phyloP scores from a whole-genome alignment of 2,797 vertebrate species.

The Amazonetta brasiliensis region DNA sequence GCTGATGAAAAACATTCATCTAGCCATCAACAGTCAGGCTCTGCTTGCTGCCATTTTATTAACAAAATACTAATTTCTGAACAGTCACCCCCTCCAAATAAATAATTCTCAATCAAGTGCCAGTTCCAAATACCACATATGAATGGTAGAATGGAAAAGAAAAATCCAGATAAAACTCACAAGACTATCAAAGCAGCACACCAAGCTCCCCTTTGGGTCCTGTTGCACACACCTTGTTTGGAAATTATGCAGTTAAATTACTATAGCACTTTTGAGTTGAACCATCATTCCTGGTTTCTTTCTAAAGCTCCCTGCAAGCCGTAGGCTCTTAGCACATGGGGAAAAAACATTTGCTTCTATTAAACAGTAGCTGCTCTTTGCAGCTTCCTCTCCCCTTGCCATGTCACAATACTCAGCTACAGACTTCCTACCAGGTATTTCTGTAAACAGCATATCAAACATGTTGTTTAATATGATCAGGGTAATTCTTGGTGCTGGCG shows the following conservation, averaged over 20 bases:
- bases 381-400: not conserved
- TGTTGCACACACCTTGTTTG: not conserved
- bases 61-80: not conserved
- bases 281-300: not conserved
- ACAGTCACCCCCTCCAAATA: not conserved
- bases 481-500: not conserved
- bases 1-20: not conserved
- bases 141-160: not conserved
- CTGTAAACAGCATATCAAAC: too few relatives aligned
- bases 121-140: not conserved
- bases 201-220: not conserved
- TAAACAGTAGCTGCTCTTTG: not conserved
- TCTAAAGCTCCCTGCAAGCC: not conserved
- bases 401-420: not conserved
- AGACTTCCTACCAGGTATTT: not conserved
- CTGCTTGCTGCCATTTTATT: not conserved
- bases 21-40: not conserved
- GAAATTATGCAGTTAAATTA: not conserved
- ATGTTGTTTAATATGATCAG: not conserved
- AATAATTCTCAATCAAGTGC: not conserved
- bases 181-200: not conserved
- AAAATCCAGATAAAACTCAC: not conserved
- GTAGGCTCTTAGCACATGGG: not conserved
- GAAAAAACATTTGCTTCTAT: not conserved
- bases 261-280: not conserved